These are phyloP conservation scores for Luperina nickerlii DNA, from an alignment of 2,888 invertebrate genomes.

Conservation along the genomic window DNA sequence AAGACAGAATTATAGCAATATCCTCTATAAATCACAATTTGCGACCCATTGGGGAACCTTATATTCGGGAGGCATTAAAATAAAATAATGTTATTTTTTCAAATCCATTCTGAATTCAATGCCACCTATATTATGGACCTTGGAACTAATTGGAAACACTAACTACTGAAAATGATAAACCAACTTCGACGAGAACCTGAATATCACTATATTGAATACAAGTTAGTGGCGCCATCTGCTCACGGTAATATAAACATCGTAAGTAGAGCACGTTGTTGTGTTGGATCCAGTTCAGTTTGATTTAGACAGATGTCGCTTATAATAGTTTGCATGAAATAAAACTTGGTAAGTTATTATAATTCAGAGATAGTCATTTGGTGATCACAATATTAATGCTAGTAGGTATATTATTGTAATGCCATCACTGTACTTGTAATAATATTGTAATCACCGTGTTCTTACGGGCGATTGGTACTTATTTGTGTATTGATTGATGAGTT, in stretches of 20 bases:
- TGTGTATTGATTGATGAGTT: neutral
- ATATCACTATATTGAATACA: neutral
- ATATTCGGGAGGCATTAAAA: conserved; percentile 17
- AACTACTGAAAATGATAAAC: neutral
- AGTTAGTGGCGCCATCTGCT: conserved; percentile 47
- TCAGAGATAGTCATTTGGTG: neutral
- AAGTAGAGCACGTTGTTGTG: conserved; percentile 12
- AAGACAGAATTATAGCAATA: conserved; percentile 32
- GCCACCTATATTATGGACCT: conserved; percentile 30
- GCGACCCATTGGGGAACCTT: neutral
- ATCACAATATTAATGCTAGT: neutral
- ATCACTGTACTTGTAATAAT: neutral
- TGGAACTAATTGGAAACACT: neutral
- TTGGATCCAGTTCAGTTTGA: conserved; percentile 4
- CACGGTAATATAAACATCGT: neutral
- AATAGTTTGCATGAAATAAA: neutral
- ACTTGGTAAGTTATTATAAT: neutral
- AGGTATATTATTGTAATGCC: too few relatives aligned
- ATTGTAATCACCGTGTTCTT: neutral
- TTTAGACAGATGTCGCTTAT: conserved; percentile 53
- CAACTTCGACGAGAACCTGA: neutral
- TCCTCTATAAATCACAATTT: conserved; percentile 26
- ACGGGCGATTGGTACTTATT: neutral
- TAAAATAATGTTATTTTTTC: neutral
- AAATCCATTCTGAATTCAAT: neutral